Evolutionary conservation across 2,888 invertebrate species (phyloP), one percentile per base, ranked within the genome.

Genomic region (Cephonodes hylas): DNA sequence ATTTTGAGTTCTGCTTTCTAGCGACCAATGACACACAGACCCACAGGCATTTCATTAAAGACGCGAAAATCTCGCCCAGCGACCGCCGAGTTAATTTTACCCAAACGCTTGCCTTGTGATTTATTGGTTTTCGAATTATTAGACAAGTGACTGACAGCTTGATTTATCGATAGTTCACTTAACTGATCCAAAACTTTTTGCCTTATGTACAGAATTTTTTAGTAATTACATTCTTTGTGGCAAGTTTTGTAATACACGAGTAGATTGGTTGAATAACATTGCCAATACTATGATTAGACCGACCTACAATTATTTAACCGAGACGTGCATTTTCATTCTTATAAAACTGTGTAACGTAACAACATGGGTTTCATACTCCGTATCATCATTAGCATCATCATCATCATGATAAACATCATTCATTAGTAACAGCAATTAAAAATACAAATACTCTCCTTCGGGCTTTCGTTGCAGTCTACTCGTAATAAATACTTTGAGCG

Each of bases 71-170:
- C 53, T 53, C 53, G 3, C 22, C 22, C 15, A 27, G 18, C 27
- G 31, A 53, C 27, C 31, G 59, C 20, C 20, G 20, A 59, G 22
- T 59, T 45, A 45, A 31, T 18, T 45, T 59, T 45, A 59, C 27
- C 44, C 3, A 45, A 45, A 20, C 45, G 20, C n/a, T 31, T 45
- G 59, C 27, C 44, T 31, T 31, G 27, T 42, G 42, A 56, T 56
- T 60, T 60, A 56, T 56, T 56, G 56, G 42, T 42, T 60, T 27
- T 48, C 23, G 42, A 53, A 48, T 56, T 60, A 60, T 56, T 60
- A 25, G 60, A 60, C 60, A 60, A 53, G 42, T 60, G 56, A 60
- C 42, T 42, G 60, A 56, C 58, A 44, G 44, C 44, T 59, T 59
- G 58, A 59, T 59, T 59, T 59, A 59, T 59, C 27, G 58, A 59